Evolutionary conservation across 2,113 vertebrate genomes (phyloP), one percentile per base, ranked within the genome.

Genomic region (Colius striatus): DNA sequence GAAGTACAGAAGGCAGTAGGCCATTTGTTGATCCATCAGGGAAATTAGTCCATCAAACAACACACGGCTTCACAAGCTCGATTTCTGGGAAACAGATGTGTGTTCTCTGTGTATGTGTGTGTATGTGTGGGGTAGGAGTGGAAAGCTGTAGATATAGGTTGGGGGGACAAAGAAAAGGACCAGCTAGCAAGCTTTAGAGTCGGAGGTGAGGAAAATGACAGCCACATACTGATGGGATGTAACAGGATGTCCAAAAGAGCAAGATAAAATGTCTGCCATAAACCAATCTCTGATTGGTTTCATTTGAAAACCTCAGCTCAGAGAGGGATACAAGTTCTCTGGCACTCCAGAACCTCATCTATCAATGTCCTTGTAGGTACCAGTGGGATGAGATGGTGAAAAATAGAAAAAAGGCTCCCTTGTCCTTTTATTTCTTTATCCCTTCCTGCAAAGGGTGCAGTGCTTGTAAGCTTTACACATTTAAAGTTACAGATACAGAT

Each of bases 21-120:
- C 6, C 29, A 29, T 85, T 90, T 90, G 70, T 61, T 90, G 93
- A 90, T 71, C 55, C 61, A 15, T 54, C 1, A 16, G 90, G 73
- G 68, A 94, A 94, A 90, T 90, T 5, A 94, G 82, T 58, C 55
- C 32, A 73, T 81, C 82, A 92, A 51, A 73, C 19, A 86, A 89
- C 21, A 84, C 11, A 43, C 43, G 51, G 63, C 50, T 84, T 67
- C 78, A 57, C 45, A 63, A 68, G 66, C 7, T 16, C 47, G n/a
- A 54, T 66, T 16, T 55, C 67, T 50, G 53, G 26, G 45, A 92
- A 86, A 48, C 7, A 34, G 45, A 61, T 53, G 21, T 55, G 13
- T 66, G 32, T 32, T 8, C 27, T 29, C 16, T 25, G 32, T 57
- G 36, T 25, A n/a, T n/a, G 32, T 54, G 10, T 27, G 25, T 12